Evolutionary conservation across 30 jellyfish, hydroid and myxozoan genomes (phyloP).

Genomic region (Chironex yamaguchii): DNA sequence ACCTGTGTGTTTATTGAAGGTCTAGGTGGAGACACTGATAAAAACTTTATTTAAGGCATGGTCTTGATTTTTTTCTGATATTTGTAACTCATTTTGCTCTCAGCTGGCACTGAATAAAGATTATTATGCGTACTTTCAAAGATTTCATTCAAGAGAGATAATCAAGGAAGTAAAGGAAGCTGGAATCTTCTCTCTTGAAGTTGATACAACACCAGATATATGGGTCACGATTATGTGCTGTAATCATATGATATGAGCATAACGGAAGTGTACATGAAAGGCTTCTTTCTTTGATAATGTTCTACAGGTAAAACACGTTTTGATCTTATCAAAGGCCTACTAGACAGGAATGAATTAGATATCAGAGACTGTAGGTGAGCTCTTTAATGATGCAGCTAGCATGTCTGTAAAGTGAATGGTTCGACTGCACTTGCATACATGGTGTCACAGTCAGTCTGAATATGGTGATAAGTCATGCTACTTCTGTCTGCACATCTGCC

Average conservation of each 20-base stretch:
- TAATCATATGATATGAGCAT: conserved; percentile 15
- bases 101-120: too few species aligned
- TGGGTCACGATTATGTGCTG: conserved; percentile 36
- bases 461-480: conserved; percentile 15
- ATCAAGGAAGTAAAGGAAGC: neutral
- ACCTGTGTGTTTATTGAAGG: too few species aligned
- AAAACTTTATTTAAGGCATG: too few species aligned
- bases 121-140: conserved; percentile 2
- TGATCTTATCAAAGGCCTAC: conserved; percentile 1
- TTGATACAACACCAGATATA: conserved; percentile 39
- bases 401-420: too few species aligned
- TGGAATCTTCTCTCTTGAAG: neutral
- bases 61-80: too few species aligned
- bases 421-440: conserved; percentile 53
- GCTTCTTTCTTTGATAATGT: conserved; percentile 3
- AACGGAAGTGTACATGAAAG: conserved; percentile 30
- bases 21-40: too few species aligned
- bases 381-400: conserved; percentile 38
- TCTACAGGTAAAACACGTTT: conserved; percentile 15
- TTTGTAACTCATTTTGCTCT: too few species aligned
- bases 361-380: conserved; percentile 37
- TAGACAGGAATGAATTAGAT: conserved; percentile 11
- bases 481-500: conserved; percentile 42
- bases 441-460: conserved; percentile 62
- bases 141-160: neutral